Base-by-base conservation (phyloP, 2,797 vertebrate species). In the Halcyon leucocephala region DNA sequence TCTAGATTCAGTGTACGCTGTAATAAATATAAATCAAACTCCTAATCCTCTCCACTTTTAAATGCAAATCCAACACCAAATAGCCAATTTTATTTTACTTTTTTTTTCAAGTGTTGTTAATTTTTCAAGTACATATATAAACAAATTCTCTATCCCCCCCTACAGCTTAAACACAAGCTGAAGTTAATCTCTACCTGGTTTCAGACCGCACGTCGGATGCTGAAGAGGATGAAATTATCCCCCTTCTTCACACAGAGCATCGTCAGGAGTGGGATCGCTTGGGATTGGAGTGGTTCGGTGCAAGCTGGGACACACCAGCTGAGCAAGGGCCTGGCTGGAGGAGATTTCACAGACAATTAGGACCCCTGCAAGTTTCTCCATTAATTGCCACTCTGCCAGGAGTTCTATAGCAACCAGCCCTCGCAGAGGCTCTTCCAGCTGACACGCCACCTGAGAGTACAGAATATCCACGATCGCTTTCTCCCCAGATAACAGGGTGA, bases 11-110 rank as follows among this genome's bases (percentile, higher is more conserved):
- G 89, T 7, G 54, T 52, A 60, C 20, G 64, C 54, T 65, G 44
- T 54, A 93, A 86, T 51, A 96, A 65, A 84, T 58, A 76, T 57
- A 80, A 91, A 85, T 77, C 89, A 42, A 80, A 62, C 20, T 35
- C 37, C 25, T 69, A 52, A 92, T 33, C 33, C 55, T 26, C 24
- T 84, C 60, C 66, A 4, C 76, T 82, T 74, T 24, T 14, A 28
- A 79, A 72, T 29, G 19, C 74, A 95, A 78, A 25, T 9, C 65
- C 42, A 21, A 31, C 51, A 71, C 44, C 83, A 21, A 21, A 26
- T 35, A 82, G 62, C 60, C 67, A 80, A 3, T 67, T 77, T 46
- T 52, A 66, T 76, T 87, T 66, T 29, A 11, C 16, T 62, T 73
- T 49, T 28, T 48, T 49, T 49, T 49, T 26, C 54, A 22, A 77